Conservation (phyloP, 2,888 invertebrate genomes). For the Ceramica pisi region DNA sequence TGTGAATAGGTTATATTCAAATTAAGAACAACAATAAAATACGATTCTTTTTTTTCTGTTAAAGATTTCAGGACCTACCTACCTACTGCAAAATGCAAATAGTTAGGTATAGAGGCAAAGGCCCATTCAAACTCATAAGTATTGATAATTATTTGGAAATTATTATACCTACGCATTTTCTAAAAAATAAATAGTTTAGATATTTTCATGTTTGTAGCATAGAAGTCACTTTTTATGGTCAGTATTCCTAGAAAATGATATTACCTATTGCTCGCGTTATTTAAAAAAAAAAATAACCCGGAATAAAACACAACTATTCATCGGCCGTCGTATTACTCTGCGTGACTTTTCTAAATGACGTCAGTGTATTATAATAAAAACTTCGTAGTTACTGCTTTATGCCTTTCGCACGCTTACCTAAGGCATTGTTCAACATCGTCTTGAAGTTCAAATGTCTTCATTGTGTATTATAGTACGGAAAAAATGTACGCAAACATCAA, state of each 20-base stretch:
- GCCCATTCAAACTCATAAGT: neutral
- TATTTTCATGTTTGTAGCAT: neutral
- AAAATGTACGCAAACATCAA: constrained; percentile 51
- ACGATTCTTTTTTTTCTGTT: accelerated
- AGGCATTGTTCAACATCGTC: constrained; percentile 52
- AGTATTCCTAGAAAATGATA: neutral
- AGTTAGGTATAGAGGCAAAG: too few relatives aligned
- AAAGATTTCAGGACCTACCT: neutral
- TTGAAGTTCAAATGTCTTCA: constrained; percentile 65
- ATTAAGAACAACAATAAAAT: neutral
- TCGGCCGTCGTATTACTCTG: constrained; percentile 13
- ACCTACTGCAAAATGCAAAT: neutral
- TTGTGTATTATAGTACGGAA: constrained; percentile 53
- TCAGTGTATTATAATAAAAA: constrained; percentile 50
- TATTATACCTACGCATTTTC: neutral
- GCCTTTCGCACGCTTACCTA: constrained; percentile 59
- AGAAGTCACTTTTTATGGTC: too few relatives aligned
- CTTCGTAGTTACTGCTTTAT: constrained; percentile 63
- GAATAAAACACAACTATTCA: constrained; percentile 24
- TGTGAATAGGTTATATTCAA: neutral
- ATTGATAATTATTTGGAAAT: neutral
- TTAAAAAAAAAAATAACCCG: too few relatives aligned
- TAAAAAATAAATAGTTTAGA: neutral
- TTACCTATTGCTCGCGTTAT: neutral
- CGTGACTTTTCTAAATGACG: constrained; percentile 53